phyloP scores from a whole-genome alignment of 2,113 vertebrate species.

The Psilopsiagon aurifrons region DNA sequence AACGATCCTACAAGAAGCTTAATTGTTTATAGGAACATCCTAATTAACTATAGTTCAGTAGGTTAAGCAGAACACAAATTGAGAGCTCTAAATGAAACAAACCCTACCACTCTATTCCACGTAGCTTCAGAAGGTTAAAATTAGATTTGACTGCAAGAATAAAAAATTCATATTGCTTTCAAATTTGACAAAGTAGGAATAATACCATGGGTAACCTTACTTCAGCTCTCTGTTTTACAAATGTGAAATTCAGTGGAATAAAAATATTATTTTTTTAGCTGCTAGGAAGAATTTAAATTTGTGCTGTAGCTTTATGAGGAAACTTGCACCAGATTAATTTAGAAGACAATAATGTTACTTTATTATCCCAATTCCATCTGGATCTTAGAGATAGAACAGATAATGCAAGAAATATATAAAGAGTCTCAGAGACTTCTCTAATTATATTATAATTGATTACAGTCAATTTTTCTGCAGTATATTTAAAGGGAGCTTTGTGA shows the following conservation, averaged over 20 bases:
- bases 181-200: not conserved
- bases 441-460: conserved; percentile 30
- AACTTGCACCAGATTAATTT: not conserved
- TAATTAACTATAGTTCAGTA: conserved; percentile 79
- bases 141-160: conserved; percentile 23
- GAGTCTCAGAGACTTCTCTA: conserved; percentile 16
- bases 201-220: not conserved
- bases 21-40: conserved; percentile 81
- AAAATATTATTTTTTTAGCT: not conserved
- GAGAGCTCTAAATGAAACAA: conserved; percentile 70
- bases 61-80: conserved; percentile 78
- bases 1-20: conserved; percentile 79
- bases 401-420: not conserved
- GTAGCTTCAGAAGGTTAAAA: conserved; percentile 22
- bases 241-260: not conserved
- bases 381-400: conserved; percentile 28
- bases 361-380: conserved; percentile 11
- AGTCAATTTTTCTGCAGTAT: conserved; percentile 10
- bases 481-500: not conserved
- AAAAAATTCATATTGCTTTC: conserved; percentile 32
- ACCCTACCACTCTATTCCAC: conserved; percentile 17
- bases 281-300: not conserved
- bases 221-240: not conserved
- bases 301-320: not conserved
- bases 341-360: not conserved